Evolutionary conservation across 2,113 vertebrate genomes (phyloP).

Genomic region (Sinocyclocheilus anophthalmus): DNA sequence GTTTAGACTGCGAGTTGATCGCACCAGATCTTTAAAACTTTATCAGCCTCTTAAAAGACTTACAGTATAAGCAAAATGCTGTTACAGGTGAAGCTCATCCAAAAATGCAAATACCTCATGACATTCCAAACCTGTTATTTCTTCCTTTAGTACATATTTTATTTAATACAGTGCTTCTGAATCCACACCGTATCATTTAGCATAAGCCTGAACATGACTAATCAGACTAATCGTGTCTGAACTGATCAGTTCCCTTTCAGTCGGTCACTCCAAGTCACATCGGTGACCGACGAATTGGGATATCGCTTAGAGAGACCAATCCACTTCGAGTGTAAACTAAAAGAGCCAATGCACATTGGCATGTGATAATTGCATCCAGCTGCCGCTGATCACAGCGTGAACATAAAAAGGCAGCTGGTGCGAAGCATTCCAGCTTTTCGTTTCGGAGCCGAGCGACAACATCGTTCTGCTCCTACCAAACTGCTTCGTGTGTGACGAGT

Average conservation of each 20-base stretch:
- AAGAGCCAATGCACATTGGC: too few species aligned
- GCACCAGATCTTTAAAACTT: conserved; percentile 25
- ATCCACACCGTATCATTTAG: background rate
- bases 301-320: too few species aligned
- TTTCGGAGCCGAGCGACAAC: too few species aligned
- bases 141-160: background rate
- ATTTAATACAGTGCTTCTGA: background rate
- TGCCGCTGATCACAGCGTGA: too few species aligned
- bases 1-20: conserved; percentile 5
- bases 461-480: too few species aligned
- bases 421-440: too few species aligned
- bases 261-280: too few species aligned
- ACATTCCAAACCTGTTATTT: background rate
- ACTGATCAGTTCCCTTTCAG: background rate
- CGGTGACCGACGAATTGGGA: too few species aligned
- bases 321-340: too few species aligned
- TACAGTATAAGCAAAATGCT: background rate
- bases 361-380: too few species aligned
- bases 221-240: background rate
- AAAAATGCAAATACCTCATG: background rate
- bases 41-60: background rate
- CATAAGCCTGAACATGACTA: background rate
- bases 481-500: too few species aligned
- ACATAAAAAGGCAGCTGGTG: too few species aligned
- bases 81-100: background rate